phyloP scores from a whole-genome alignment of 2,888 invertebrate species.

The Gymnoscelis rufifasciata region DNA sequence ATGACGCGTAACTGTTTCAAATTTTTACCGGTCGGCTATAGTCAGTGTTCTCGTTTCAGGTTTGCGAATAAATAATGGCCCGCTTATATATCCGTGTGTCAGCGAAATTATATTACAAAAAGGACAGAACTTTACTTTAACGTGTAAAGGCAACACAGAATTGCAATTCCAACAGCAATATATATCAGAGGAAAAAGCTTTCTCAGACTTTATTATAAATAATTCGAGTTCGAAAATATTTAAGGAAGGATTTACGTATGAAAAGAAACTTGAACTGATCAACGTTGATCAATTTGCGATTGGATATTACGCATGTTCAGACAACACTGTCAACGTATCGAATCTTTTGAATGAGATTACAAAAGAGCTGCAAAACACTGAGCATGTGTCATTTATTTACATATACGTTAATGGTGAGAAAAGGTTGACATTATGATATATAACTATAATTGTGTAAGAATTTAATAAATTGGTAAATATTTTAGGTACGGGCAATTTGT shows the following conservation, averaged over 20 bases:
- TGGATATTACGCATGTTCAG: conserved; percentile 78
- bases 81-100: conserved; percentile 50
- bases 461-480: conserved; percentile 46
- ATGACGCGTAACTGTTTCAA: conserved; percentile 44
- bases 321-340: conserved; percentile 47
- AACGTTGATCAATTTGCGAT: conserved; percentile 68
- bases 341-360: conserved; percentile 40
- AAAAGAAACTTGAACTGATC: conserved; percentile 63
- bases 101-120: conserved; percentile 59
- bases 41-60: conserved; percentile 56
- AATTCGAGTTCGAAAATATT: conserved; percentile 30
- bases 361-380: conserved; percentile 56
- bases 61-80: conserved; percentile 50
- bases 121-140: conserved; percentile 61
- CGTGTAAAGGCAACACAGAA: conserved; percentile 50
- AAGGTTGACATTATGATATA: too few species aligned
- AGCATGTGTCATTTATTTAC: conserved; percentile 60
- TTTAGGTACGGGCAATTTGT: conserved; percentile 64
- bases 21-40: conserved; percentile 17
- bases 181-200: conserved; percentile 47
- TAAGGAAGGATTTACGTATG: conserved; percentile 50
- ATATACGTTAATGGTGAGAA: conserved; percentile 69
- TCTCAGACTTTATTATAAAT: conserved; percentile 35
- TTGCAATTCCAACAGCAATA: conserved; percentile 61
- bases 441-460: too few species aligned